Evolutionary conservation across 2,888 invertebrate species (phyloP).

Genomic region (Chirona hameri): DNA sequence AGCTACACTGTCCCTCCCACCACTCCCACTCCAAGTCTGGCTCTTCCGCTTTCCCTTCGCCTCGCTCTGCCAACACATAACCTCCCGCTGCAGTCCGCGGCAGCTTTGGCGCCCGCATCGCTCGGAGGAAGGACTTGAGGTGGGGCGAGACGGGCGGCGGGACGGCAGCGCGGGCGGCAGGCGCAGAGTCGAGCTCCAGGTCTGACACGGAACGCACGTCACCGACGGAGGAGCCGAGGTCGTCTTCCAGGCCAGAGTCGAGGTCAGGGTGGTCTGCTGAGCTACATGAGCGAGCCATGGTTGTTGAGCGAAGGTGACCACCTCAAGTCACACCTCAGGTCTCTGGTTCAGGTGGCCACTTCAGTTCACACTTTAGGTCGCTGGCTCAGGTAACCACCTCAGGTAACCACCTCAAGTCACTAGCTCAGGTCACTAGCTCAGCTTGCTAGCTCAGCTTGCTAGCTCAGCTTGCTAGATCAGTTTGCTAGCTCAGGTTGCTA

Average conservation of each 20-base stretch:
- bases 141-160: conserved; percentile 45
- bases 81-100: conserved; percentile 27
- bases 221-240: conserved; percentile 35
- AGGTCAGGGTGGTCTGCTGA: background rate
- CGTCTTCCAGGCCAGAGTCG: background rate
- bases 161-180: conserved; percentile 40
- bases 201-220: conserved; percentile 35
- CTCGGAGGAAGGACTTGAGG: background rate
- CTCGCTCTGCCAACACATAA: background rate
- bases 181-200: conserved; percentile 38
- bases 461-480: too few relatives aligned
- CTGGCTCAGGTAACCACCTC: too few relatives aligned
- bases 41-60: conserved; percentile 30
- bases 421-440: too few relatives aligned
- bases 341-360: too few relatives aligned
- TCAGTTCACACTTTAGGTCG: too few relatives aligned
- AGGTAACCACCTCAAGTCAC: too few relatives aligned
- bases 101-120: conserved; percentile 27
- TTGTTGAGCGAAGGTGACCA: too few relatives aligned
- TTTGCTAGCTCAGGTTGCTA: too few relatives aligned
- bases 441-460: too few relatives aligned
- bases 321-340: too few relatives aligned
- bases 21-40: conserved; percentile 54
- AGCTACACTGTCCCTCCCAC: conserved; percentile 74
- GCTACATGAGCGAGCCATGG: too few relatives aligned